Percentiles rank a stretch among this genome's conserved stretches.
Conservation (phyloP, 2,797 vertebrate genomes). For the Sarcophilus harrisii region DNA sequence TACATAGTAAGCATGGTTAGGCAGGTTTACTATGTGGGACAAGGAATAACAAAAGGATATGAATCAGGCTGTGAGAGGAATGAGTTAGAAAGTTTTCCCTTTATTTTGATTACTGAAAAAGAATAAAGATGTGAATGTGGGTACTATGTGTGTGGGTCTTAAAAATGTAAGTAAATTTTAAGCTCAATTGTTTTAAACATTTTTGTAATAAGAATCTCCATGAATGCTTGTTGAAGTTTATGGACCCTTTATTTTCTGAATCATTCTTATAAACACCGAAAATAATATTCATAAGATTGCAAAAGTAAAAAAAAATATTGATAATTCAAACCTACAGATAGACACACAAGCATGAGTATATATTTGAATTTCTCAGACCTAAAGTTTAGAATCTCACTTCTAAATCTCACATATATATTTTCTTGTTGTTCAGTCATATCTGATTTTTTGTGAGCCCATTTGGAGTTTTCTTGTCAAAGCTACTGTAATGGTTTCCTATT, state of each 20-base stretch:
- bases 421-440: neutral
- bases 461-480: neutral
- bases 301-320: neutral
- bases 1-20: neutral
- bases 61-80: neutral
- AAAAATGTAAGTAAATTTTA: neutral
- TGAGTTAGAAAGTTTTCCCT: neutral
- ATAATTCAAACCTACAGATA: neutral
- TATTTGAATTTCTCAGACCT: neutral
- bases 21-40: neutral
- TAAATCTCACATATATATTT: neutral
- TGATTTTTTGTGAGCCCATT: neutral
- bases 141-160: neutral
- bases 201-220: neutral
- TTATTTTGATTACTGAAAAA: neutral
- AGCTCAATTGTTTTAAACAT: neutral
- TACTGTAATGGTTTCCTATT: neutral
- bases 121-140: neutral
- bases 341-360: neutral
- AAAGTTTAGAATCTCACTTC: neutral
- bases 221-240: neutral
- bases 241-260: neutral
- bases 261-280: neutral
- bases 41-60: neutral
- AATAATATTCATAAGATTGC: neutral